Base-by-base conservation (phyloP, 2,113 vertebrate species). In the Agapornis roseicollis region DNA sequence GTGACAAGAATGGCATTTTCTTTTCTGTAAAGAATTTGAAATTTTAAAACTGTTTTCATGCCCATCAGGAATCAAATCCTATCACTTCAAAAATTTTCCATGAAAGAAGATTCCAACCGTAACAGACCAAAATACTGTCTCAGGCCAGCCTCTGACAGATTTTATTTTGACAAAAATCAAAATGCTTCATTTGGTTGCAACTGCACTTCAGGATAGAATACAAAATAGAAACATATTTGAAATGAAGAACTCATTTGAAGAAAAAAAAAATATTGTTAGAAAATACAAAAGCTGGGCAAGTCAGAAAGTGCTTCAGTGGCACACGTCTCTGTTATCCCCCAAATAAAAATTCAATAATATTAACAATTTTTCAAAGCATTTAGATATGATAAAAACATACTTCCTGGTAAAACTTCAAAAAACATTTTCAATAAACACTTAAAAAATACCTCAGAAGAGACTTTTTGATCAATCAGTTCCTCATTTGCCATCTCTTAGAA, bases 81-180 rank as follows among this genome's bases (percentile, higher is more conserved):
- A 92, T 86, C 60, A 70, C 69, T 88, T 93, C 72, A 90, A 94
- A 94, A 96, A 96, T 93, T 92, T 35, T 4, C 85, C 72, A 83
- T 92, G 90, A 93, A 92, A 80, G 76, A 85, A 96, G 82, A 86
- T 88, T 94, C 85, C 76, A 80, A 80, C 88, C 12, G 7, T 80
- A 94, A 80, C 88, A 92, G 93, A 94, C 64, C 60, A 90, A 93
- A 96, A 93, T 46, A 90, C 50, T 55, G 74, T 89, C 82, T 91
- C 71, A 85, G 80, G 82, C 71, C 74, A 93, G 90, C 81, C 89
- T 65, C 56, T 87, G 85, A 93, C 90, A 93, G 92, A 86, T 83
- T 92, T 90, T 77, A 91, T 81, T 96, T 94, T 95, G 76, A 88
- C 68, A 93, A 94, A 97, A 94, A 76, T 85, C 56, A 88, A 96